phyloP scores from a whole-genome alignment of 2,113 vertebrate genomes.

The Pomatorhinus ruficollis region DNA sequence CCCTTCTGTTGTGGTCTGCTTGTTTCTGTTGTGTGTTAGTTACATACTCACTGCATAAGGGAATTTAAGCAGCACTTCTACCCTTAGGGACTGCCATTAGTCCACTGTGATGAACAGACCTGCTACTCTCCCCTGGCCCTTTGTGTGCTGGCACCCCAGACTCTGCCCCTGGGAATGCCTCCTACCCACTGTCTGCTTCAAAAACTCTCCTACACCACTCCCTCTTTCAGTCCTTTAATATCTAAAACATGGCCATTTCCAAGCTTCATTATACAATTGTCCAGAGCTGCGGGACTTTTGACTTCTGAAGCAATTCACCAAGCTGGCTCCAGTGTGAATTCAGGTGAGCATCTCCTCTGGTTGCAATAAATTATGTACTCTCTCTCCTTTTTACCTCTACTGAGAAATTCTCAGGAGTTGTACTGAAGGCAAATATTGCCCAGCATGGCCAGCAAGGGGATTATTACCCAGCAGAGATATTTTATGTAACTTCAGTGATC shows the following conservation, averaged over 20 bases:
- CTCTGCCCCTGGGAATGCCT: background rate
- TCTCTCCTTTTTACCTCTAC: background rate
- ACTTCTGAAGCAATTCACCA: background rate
- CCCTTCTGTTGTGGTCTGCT: background rate
- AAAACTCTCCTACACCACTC: background rate
- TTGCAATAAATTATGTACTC: background rate
- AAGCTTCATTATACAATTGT: background rate
- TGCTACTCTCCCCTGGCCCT: background rate
- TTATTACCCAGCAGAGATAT: background rate
- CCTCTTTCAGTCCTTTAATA: background rate
- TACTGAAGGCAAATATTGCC: background rate
- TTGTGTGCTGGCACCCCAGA: background rate
- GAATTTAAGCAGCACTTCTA: background rate
- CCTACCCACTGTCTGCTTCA: background rate
- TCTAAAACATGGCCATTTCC: background rate
- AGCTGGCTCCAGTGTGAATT: fast-evolving
- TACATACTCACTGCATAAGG: background rate
- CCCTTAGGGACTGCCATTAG: background rate
- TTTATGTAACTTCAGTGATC: background rate
- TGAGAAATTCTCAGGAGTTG: background rate
- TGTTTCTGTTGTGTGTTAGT: background rate
- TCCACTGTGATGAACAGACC: background rate
- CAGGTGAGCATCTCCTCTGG: background rate
- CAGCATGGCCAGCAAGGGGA: background rate
- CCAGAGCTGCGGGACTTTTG: background rate